Evolutionary conservation across 2,888 invertebrate genomes (phyloP), one percentile per base, ranked within the genome.

Genomic region (Drosophila meridionalis): DNA sequence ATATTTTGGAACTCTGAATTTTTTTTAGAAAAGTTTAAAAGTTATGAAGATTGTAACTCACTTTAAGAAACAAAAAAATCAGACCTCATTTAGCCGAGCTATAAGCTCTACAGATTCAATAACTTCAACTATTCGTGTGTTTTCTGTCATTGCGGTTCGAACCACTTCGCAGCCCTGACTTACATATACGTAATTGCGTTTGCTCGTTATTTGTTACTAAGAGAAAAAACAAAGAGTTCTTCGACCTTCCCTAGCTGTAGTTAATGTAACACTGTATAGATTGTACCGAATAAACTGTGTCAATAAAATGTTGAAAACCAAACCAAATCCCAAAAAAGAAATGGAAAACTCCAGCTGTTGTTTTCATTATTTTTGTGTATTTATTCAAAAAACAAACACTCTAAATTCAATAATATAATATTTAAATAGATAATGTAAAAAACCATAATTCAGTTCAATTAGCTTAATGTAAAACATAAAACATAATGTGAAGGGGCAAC

Each of bases 371-470:
- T 71, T 74, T 30, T 34, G 64, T 64, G 66, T 79, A 80, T 83
- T 75, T 75, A 82, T 83, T 82, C 66, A 73, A 83, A 75, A 78
- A 74, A 55, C 47, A 56, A 73, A 73, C 58, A 58, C 67, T 68
- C 65, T 64, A 67, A 70, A 62, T 67, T 59, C 34, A 59, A 66
- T 72, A 82, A 28, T 73, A 75, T 71, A 69, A 47, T 55, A 73
- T 61, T 55, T 56, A 53, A 63, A 56, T 65, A 61, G 55, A 58
- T 57, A 57, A 62, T 69, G 76, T 52, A 78, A 78, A 78, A 83
- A 83, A 73, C 69, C 70, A 82, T 73, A 66, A 57, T 80, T 89
- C 89, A 87, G 89, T 87, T 89, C 89, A 78, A 80, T 80, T 81
- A 82, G 76, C 87, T 87, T 87, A 87, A 26, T 20, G 63, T 76